Evolutionary conservation across 1,140 invertebrate species (phyloP).

Genomic region (Trinorchestia longiramus): DNA sequence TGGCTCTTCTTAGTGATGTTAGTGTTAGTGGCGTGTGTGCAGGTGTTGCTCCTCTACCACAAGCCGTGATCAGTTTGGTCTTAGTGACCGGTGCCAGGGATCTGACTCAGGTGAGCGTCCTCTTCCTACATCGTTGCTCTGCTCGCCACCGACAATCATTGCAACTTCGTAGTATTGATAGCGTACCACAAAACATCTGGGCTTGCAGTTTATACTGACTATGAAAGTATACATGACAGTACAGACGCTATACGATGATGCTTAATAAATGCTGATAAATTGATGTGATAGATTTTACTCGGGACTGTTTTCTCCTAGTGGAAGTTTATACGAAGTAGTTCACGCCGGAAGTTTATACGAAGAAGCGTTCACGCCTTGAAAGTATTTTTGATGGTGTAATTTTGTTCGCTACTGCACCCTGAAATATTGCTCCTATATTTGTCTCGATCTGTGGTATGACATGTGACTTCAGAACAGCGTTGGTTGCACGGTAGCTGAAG

Average conservation of each 20-base stretch:
- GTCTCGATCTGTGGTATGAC: not conserved
- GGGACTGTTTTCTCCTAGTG: not conserved
- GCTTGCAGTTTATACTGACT: not conserved
- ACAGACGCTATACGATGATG: not conserved
- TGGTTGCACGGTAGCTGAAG: not conserved
- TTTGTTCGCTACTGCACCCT: not conserved
- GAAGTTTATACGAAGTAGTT: not conserved
- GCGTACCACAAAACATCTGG: not conserved
- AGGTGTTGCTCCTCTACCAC: not conserved
- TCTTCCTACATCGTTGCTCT: not conserved
- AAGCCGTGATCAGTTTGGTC: not conserved
- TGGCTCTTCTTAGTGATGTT: slow-evolving; percentile 8
- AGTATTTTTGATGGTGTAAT: not conserved
- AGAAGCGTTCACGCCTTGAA: not conserved
- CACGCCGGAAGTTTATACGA: too few relatives aligned
- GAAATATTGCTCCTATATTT: not conserved
- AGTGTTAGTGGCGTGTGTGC: not conserved
- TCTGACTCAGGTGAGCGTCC: not conserved
- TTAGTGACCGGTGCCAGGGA: not conserved
- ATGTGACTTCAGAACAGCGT: not conserved
- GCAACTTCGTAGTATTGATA: not conserved
- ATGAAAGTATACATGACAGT: not conserved
- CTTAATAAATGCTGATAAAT: not conserved
- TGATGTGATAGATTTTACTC: not conserved
- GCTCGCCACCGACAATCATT: not conserved